These are phyloP conservation scores for Melanerpes formicivorus DNA, from an alignment of 2,113 vertebrate species.

Conservation along the genomic window DNA sequence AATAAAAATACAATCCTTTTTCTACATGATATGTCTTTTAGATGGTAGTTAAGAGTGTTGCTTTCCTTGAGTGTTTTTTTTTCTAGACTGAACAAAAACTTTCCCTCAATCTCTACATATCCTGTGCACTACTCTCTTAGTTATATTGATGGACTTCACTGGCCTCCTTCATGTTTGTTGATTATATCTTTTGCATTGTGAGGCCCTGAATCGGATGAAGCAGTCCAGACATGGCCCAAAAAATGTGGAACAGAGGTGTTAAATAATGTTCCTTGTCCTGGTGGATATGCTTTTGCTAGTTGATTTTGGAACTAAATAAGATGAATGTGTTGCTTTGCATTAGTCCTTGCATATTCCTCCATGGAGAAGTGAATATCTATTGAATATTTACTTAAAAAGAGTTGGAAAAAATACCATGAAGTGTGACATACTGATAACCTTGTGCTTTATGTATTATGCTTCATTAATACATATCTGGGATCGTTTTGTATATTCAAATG, in stretches of 20 bases:
- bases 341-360: not conserved
- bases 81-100: not conserved
- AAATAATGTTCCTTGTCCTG: not conserved
- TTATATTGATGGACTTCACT: not conserved
- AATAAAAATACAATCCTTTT: not conserved
- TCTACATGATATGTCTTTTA: not conserved
- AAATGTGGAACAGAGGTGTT: not conserved
- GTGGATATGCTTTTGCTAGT: not conserved
- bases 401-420: not conserved
- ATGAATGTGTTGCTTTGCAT: not conserved
- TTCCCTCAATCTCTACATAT: not conserved
- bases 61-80: not conserved
- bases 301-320: not conserved
- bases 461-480: not conserved
- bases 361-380: not conserved
- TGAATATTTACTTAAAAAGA: not conserved
- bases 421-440: not conserved
- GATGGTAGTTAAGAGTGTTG: not conserved
- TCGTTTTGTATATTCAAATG: not conserved
- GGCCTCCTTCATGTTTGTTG: not conserved
- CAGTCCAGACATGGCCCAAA: not conserved
- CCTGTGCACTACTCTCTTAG: not conserved
- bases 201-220: not conserved
- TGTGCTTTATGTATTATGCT: not conserved
- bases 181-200: not conserved